phyloP scores from a whole-genome alignment of 1,140 invertebrate species.

The Andrena cerasifolii region DNA sequence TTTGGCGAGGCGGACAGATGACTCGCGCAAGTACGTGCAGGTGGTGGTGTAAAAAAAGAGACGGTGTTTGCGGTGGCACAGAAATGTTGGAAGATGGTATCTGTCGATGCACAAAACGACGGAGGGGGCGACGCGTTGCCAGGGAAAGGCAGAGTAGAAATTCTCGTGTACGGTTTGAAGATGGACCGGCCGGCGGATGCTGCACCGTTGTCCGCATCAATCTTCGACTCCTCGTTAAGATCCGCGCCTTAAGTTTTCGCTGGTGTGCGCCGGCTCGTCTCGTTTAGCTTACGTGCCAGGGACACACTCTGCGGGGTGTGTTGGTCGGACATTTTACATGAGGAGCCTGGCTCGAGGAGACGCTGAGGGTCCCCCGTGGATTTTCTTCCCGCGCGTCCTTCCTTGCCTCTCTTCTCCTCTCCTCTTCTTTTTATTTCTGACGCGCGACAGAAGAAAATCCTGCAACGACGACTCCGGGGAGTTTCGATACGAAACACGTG shows the following conservation, averaged over 20 bases:
- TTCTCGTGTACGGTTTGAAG: slow-evolving; percentile 46
- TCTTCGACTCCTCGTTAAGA: slow-evolving; percentile 78
- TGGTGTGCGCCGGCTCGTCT: slow-evolving; percentile 57
- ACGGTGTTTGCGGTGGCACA: neutral
- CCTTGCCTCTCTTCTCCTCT: slow-evolving; percentile 24
- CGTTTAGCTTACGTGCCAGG: slow-evolving; percentile 48
- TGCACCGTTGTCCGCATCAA: slow-evolving; percentile 76
- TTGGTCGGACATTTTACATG: slow-evolving; percentile 71
- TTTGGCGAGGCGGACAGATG: no score
- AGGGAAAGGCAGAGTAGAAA: slow-evolving; percentile 41
- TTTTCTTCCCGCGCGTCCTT: slow-evolving; percentile 48
- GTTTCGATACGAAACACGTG: slow-evolving; percentile 25
- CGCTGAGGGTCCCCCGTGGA: slow-evolving; percentile 71
- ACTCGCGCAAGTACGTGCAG: neutral
- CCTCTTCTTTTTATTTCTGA: slow-evolving; percentile 44
- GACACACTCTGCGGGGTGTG: slow-evolving; percentile 50
- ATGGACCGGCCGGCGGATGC: slow-evolving; percentile 59
- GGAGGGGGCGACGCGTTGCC: slow-evolving; percentile 55
- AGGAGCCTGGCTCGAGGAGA: slow-evolving; percentile 39
- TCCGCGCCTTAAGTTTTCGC: slow-evolving; percentile 70
- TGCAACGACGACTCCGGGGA: neutral
- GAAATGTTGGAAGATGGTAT: slow-evolving; percentile 53
- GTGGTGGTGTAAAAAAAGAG: neutral
- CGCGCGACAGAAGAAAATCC: slow-evolving; percentile 43
- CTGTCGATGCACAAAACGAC: slow-evolving; percentile 43